Evolutionary conservation across 1,140 invertebrate species (phyloP), one percentile per base, ranked within the genome.

Genomic region (Lasioglossum albipes): DNA sequence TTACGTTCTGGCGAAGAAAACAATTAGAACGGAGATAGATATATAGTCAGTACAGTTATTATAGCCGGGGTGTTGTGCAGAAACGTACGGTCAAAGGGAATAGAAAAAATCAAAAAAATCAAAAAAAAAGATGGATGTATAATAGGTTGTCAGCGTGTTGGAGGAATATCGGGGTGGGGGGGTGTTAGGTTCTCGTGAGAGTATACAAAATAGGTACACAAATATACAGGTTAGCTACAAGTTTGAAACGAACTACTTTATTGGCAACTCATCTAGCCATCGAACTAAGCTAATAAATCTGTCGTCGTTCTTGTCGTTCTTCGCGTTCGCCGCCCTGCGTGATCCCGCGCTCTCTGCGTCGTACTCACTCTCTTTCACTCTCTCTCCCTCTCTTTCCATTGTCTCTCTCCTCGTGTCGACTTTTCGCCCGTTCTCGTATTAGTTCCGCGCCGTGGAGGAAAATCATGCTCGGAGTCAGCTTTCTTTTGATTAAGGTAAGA

Each of bases 181-280:
- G 16, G 52, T 59, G n/a, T 54, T 54, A 54, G 16, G 41, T 36
- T n/a, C 22, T 65, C 66, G 42, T 75, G 72, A 85, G 83, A 89
- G 89, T 85, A 91, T 91, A 92, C 88, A 92, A 82, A 90, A 88
- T 88, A 90, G 87, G 89, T 91, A 93, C 91, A 93, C 90, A 93
- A 49, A 92, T 74, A 79, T 72, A 92, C 87, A 92, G 89, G 91
- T 93, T 93, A 92, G 91, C 92, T 93, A 93, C 92, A 88, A 93
- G 89, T 92, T 93, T 92, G 91, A 90, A 93, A 92, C 84, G 62
- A 88, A 92, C 92, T 93, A 93, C 92, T 93, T 93, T 93, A 93
- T 93, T 93, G 91, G 92, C 92, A 92, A 92, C 92, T 92, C 90
- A 86, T 92, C 91, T 92, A 92, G 90, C 91, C 91, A 92, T 91